phyloP scores from a whole-genome alignment of 2,797 vertebrate genomes.

The Lepilemur septentrionalis region DNA sequence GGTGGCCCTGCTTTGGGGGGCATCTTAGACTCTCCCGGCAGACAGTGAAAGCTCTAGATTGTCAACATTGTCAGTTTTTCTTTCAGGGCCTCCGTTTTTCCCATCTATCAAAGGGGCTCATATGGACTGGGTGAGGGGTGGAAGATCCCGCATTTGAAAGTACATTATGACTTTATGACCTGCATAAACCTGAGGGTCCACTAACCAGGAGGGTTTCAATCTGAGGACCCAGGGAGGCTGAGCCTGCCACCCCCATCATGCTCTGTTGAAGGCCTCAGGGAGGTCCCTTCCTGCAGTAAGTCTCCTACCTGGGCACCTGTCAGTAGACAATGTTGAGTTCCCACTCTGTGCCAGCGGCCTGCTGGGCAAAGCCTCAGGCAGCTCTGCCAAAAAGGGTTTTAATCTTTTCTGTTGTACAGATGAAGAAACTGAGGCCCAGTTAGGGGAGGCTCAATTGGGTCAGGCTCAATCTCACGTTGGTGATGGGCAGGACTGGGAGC shows the following conservation, averaged over 20 bases:
- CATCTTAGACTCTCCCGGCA: neutral
- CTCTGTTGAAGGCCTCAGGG: neutral
- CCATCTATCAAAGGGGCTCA: neutral
- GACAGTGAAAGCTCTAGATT: neutral
- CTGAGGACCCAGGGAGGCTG: neutral
- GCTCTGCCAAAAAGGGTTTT: neutral
- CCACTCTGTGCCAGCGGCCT: neutral
- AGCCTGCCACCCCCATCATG: neutral
- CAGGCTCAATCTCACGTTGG: neutral
- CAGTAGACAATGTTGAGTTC: neutral
- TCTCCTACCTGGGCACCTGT: neutral
- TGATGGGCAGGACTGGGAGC: neutral
- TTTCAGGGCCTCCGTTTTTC: neutral
- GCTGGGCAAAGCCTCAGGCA: neutral
- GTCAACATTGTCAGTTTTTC: neutral
- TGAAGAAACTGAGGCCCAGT: constrained; percentile 9
- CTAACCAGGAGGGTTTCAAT: neutral
- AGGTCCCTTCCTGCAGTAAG: neutral
- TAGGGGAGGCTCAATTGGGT: neutral
- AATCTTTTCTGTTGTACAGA: neutral
- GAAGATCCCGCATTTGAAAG: neutral
- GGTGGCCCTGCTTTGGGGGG: neutral
- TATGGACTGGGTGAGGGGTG: neutral
- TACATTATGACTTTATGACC: neutral
- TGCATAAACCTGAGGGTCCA: neutral